Evolutionary conservation across 1,140 invertebrate species (phyloP).

Genomic region (Heliconius eleuchia): DNA sequence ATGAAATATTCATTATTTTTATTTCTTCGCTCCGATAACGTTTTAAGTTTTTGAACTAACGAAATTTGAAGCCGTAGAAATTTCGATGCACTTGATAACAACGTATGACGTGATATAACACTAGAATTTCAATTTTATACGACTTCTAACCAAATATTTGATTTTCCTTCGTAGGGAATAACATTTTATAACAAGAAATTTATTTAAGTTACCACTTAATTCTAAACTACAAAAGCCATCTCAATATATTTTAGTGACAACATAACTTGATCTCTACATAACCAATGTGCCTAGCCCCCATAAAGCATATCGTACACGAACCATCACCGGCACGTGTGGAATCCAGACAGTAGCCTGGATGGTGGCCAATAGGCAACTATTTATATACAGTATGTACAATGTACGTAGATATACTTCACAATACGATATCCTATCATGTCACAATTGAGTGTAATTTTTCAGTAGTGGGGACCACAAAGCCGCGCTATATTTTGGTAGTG

Average conservation of each 20-base stretch:
- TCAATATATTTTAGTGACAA: conserved; percentile 1
- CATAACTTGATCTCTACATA: neutral
- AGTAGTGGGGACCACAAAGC: too few species aligned
- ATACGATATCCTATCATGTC: neutral
- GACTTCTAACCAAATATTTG: too few species aligned
- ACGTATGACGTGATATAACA: too few species aligned
- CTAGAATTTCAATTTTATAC: too few species aligned
- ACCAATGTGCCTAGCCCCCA: neutral
- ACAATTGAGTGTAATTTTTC: neutral
- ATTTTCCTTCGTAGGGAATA: too few species aligned
- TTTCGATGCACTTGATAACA: too few species aligned
- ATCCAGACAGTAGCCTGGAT: conserved; percentile 11
- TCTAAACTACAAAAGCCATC: neutral
- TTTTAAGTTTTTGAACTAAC: too few species aligned
- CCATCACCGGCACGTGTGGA: conserved; percentile 6
- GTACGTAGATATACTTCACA: neutral
- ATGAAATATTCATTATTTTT: too few species aligned
- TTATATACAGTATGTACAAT: neutral
- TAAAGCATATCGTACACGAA: conserved; percentile 13
- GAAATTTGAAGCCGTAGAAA: too few species aligned
- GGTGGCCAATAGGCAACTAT: neutral
- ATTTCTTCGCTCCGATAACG: too few species aligned
- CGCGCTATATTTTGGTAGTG: too few species aligned
- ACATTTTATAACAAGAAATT: too few species aligned
- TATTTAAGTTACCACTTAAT: neutral